Evolutionary conservation across 1,140 invertebrate genomes (phyloP), one percentile per base, ranked within the genome.

Genomic region (Rhopalosiphum maidis): DNA sequence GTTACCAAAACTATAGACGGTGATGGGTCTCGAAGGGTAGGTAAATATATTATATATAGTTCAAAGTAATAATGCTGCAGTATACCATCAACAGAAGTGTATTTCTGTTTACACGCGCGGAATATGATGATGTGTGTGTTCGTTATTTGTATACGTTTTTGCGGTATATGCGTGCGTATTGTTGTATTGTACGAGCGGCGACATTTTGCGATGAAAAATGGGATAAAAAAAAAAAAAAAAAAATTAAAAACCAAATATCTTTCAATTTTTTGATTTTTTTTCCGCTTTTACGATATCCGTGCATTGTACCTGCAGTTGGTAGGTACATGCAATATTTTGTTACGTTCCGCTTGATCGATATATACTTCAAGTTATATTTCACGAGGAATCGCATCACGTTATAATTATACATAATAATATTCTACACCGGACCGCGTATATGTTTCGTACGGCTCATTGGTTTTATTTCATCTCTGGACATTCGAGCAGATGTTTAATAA

Each of bases 41-140:
- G 87, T 37, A 89, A 35, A 89, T 89, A 89, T 68, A 18, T 77
- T n/a, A 54, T 89, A 89, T 68, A 18, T 77, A 77, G n/a, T 77
- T 41, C 21, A 15, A 89, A 37, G n/a, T 51, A 35, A 87, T 51
- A 87, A 87, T 86, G 23, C 46, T 35, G 48, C 30, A 51, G 2
- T 41, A 41, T 41, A 41, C 41, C 41, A 37, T 37, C 37, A 41
- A 11, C 60, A 77, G 46, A 51, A 35, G 46, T 51, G 86, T 51
- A 51, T 51, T 46, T 51, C 86, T 48, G 43, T 87, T 87, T 87
- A 48, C 86, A 87, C 25, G 43, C 21, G 30, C 48, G 48, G 48
- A 51, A 51, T 51, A 51, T 51, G 30, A 82, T 82, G 30, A 35
- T 82, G 15, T 54, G 51, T 11, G 2, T 15, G 55, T 60, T 60